Base-by-base conservation (phyloP, 1,140 invertebrate species). In the Drosophila mayri region DNA sequence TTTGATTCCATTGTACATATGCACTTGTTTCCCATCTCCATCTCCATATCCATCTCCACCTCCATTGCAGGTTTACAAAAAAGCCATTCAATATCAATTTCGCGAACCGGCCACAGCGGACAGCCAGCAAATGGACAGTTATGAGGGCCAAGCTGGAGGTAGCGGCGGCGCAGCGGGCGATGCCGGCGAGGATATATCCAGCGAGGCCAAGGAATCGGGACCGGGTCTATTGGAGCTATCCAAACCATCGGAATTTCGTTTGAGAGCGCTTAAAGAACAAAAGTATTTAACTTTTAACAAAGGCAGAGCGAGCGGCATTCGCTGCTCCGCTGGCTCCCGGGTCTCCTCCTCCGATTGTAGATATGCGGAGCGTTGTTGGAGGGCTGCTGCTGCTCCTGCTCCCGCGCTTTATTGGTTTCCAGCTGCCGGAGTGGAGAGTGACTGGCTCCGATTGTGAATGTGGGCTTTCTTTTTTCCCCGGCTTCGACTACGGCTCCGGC, bases 231-330 rank as follows among this genome's bases (percentile, higher is more conserved):
- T 93, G 75, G 91, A 93, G 74, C 87, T 92, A 60, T 90, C 91
- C 63, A 92, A 88, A 79, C 92, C 92, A 77, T 93, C 92, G 80
- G 92, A 93, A 90, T 93, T 92, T 83, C 85, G 91, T 80, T 86
- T 92, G 78, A 92, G 82, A 81, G 92, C 91, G 76, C 87, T 92
- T 78, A 92, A 92, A 88, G 81, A 92, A 77, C 87, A 92, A 91
- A 92, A 90, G 91, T 92, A 92, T 82, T 87, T 91, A 92, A 90
- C 85, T 76, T 85, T 91, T 82, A 83, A 91, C 86, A 90, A 90
- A 86, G 81, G 77, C 76, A 81, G 57, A 38, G 75, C 63, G 46
- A 52, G 57, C 35, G 52, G 77, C 63, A 68, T 81, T 70, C 66
- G 70, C 71, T 80, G 66, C 77, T 80, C 66, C 65, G 47, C 43